Base-by-base conservation (phyloP, 2,888 invertebrate species). In the Spatulosminthurus flaviceps region DNA sequence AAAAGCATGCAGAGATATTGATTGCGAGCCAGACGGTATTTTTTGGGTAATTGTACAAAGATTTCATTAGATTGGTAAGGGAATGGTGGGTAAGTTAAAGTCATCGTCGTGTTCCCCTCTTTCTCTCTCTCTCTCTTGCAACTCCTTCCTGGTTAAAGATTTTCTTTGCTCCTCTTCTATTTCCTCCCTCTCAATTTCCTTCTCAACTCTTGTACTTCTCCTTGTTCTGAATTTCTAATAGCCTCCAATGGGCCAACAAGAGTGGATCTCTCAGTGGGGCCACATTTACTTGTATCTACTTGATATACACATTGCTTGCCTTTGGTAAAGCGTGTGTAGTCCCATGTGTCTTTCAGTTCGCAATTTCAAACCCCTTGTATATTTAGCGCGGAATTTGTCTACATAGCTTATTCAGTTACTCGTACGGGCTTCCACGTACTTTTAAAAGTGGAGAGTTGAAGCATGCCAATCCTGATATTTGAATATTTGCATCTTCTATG, bases 31-130 rank as follows among this genome's bases (percentile, higher is more conserved):
- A 78, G 73, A 78, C 67, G 78, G 34, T 66, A 75, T 79, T 80
- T 76, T 80, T 73, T 77, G 73, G 73, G 80, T 80, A 80, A 80
- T 80, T 80, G 80, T 80, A 80, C 78, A 80, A 80, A 78, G 80
- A 80, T 80, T 80, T 80, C 80, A 80, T 80, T 80, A 80, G 80
- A 80, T 80, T 80, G 70, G 66, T 67, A 69, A 72, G 73, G 67
- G 73, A 77, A 28, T 80, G 76, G 76, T 72, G 72, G 72, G 72
- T 51, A 51, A 72, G 51, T 61, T 28, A 19, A n/a, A 73, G 73
- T 73, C 71, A 71, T 71, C 71, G 28, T 42, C 71, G 41, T 41
- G 21, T 42, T n/a, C 22, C 24, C 5, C 26, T 51, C 51, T 51
- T 13, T 73, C 60, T 43, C 5, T 71, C n/a, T 34, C 43, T 2